Percentiles rank a stretch among this genome's conserved stretches.
Conservation (phyloP, 35 echinoderm and acorn worm genomes). For the Acanthaster planci region DNA sequence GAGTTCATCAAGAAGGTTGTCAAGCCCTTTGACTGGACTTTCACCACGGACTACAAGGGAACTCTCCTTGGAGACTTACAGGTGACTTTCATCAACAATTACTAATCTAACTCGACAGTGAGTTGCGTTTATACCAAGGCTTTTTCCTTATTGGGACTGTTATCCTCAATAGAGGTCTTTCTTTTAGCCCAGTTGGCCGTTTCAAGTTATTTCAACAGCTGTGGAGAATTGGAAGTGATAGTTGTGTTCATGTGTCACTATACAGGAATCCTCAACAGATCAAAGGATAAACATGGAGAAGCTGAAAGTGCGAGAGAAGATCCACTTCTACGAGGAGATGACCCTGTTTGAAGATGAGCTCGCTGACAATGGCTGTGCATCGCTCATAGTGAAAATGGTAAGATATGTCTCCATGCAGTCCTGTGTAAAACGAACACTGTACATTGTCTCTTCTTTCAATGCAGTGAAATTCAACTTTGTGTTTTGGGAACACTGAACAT, state of each 20-base stretch:
- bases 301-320: conserved; percentile 90
- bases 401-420: too few species aligned
- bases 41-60: conserved; percentile 92
- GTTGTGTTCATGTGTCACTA: not conserved
- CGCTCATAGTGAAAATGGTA: conserved; percentile 89
- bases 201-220: too few species aligned
- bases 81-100: too few species aligned
- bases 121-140: too few species aligned
- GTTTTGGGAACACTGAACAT: too few species aligned
- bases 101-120: too few species aligned
- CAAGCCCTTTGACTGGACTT: conserved; percentile 99
- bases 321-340: conserved; percentile 96
- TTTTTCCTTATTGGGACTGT: too few species aligned
- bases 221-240: too few species aligned
- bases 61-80: conserved; percentile 40
- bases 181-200: not conserved
- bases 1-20: conserved; percentile 91
- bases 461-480: too few species aligned
- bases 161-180: too few species aligned
- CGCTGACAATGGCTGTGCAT: conserved; percentile 91
- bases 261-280: conserved; percentile 56
- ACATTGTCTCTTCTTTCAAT: too few species aligned
- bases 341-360: conserved; percentile 96
- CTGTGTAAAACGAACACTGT: too few species aligned
- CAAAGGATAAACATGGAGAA: conserved; percentile 89